These are phyloP conservation scores for Lophura nycthemera DNA, from an alignment of 2,113 vertebrate species.

Conservation along the genomic window DNA sequence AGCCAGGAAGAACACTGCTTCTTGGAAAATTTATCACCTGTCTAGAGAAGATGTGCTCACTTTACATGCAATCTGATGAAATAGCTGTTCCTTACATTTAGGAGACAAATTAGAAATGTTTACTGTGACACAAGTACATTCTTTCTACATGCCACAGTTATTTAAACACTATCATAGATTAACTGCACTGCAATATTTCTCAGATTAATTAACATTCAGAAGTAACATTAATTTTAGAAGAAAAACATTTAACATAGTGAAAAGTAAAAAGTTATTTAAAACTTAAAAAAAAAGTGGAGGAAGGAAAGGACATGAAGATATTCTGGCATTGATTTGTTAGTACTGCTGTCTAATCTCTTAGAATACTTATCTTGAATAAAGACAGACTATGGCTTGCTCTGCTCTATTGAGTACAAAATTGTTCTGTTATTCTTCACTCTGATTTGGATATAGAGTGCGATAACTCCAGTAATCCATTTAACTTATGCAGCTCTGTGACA, in stretches of 20 bases:
- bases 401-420: not conserved
- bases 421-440: not conserved
- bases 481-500: not conserved
- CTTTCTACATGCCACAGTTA: not conserved
- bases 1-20: not conserved
- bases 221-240: not conserved
- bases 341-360: not conserved
- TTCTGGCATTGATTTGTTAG: not conserved
- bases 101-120: not conserved
- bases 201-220: not conserved
- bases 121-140: not conserved
- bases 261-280: not conserved
- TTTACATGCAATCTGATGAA: not conserved
- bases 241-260: not conserved
- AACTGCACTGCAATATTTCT: not conserved
- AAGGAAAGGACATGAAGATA: not conserved
- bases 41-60: not conserved
- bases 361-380: not conserved
- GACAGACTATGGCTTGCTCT: not conserved
- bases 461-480: not conserved
- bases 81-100: accelerated
- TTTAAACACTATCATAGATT: not conserved
- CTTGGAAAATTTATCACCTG: not conserved
- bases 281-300: not conserved
- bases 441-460: not conserved